Percentiles rank a stretch among this genome's conserved stretches.
phyloP scores from a whole-genome alignment of 92 coral and sea anemone genomes.

The Meandrina meandrites region DNA sequence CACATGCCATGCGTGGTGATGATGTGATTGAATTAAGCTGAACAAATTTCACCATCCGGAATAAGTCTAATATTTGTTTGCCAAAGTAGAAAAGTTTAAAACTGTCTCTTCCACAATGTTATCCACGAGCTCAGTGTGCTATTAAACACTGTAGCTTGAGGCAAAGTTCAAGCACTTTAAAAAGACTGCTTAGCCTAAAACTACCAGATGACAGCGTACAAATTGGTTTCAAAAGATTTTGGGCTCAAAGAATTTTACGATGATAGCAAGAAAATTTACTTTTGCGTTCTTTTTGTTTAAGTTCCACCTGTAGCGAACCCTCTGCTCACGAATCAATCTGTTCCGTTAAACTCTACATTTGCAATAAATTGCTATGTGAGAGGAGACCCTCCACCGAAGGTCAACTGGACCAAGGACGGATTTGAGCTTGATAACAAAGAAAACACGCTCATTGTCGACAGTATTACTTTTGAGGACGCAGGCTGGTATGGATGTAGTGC shows the following conservation, averaged over 20 bases:
- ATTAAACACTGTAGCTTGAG: too few relatives aligned
- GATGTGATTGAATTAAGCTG: too few relatives aligned
- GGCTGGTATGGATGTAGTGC: slow-evolving; percentile 5
- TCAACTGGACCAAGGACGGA: slow-evolving; percentile 8
- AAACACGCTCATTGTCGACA: background rate
- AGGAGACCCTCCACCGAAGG: background rate
- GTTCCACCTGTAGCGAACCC: slow-evolving; percentile 3
- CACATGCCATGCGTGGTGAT: too few relatives aligned
- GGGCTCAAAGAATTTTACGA: background rate
- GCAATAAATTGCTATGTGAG: background rate
- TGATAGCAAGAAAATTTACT: background rate
- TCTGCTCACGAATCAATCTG: background rate
- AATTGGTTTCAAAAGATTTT: background rate
- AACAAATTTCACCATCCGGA: too few relatives aligned
- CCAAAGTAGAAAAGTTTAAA: too few relatives aligned
- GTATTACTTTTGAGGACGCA: background rate
- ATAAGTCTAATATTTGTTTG: too few relatives aligned
- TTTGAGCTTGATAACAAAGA: background rate
- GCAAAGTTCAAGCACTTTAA: background rate
- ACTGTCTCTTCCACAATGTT: too few relatives aligned
- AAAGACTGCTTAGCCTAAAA: background rate
- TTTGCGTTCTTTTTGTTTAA: background rate
- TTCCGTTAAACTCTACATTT: background rate
- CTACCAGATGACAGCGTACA: background rate
- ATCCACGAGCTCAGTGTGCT: too few relatives aligned